Base-by-base conservation (phyloP, 2,113 vertebrate species). In the Procavia capensis region DNA sequence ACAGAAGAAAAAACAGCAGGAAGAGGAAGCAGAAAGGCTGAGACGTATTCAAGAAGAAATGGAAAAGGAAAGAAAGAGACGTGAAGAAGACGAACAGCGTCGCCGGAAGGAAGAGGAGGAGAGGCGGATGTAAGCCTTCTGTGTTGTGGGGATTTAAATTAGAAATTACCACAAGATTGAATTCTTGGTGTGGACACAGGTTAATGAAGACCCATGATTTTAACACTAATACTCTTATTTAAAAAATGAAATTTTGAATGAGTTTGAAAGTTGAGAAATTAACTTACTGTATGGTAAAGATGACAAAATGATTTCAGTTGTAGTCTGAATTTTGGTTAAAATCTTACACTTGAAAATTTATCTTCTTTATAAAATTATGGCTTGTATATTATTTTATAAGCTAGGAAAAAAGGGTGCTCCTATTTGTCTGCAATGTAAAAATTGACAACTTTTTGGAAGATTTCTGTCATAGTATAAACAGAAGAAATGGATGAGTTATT, bases 1-100 rank as follows among this genome's bases (percentile, higher is more conserved):
- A 97, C 99, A 99, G 98, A 99, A 99, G 96, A 99, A 99, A 97
- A 99, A 99, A 61, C 99, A 99, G 97, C 99, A 99, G 97, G 99
- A 99, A 93, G 99, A 99, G 86, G 99, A 99, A 98, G 98, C 99
- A 0, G 99, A 99, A 98, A 98, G 99, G 19, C 98, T 99, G 78
- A 98, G 97, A 0, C 99, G 97, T 41, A 99, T 99, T 97, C 99
- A 99, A 97, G 99, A 99, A 94, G 99, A 99, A 97, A 99, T 99
- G 99, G 99, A 99, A 92, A 98, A 97, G 64, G 99, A 99, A 97
- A 99, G 95, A 96, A 99, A 98, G 97, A 99, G 99, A 93, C 99
- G 98, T 29, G 99, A 99, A 92, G 99, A 99, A 92, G 99, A 99
- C 41, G 99, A 99, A 59, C 96, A 90, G 20, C 98, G 95, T 1